Conservation (phyloP, 2,113 vertebrate species). For the Etheostoma spectabile region DNA sequence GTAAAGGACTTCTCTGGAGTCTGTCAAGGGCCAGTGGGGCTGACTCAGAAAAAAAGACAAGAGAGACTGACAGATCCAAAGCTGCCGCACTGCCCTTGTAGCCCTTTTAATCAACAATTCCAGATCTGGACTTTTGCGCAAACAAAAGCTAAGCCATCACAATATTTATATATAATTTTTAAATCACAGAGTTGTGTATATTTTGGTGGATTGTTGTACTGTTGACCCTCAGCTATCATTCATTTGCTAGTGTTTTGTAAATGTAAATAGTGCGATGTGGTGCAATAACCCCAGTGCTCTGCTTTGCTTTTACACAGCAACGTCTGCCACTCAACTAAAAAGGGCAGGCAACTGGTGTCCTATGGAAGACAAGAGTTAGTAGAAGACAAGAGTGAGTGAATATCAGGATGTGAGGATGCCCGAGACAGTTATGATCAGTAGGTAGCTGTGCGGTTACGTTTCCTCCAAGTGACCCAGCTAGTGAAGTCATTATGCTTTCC, state of each 20-base stretch:
- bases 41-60: conserved; percentile 55
- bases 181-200: background rate
- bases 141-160: background rate
- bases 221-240: background rate
- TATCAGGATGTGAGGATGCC: background rate
- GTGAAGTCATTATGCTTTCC: conserved; percentile 80
- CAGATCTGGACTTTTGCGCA: background rate
- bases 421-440: background rate
- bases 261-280: background rate
- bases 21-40: conserved; percentile 60
- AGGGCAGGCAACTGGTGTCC: too few species aligned
- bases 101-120: conserved; percentile 6
- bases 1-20: conserved; percentile 65
- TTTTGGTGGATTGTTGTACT: background rate
- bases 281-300: background rate
- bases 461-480: conserved; percentile 53
- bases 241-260: background rate
- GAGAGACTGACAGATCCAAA: conserved; percentile 62
- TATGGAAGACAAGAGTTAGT: background rate
- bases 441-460: conserved; percentile 19
- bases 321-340: background rate
- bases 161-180: too few species aligned
- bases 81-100: conserved; percentile 7
- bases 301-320: background rate
- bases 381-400: too few species aligned